Base-by-base conservation (phyloP, 2,888 invertebrate genomes). In the Caenorhabditis japonica region DNA sequence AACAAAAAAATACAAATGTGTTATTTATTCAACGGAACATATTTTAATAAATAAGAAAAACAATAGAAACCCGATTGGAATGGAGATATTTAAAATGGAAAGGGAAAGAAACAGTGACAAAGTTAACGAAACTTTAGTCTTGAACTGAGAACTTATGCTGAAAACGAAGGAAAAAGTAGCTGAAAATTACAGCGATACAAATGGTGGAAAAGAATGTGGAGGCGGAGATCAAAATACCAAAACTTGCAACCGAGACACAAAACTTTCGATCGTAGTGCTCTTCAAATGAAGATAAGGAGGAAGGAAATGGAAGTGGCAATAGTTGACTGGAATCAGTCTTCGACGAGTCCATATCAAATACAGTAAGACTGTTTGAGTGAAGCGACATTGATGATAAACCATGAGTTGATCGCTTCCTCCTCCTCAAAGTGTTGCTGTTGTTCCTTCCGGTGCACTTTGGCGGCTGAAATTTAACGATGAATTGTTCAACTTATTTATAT, bases 141-240 rank as follows among this genome's bases (percentile, higher is more conserved):
- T 61, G 53, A 27, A 61, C 33, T n/a, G 41, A 38, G 17, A 61
- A 44, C 36, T 71, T 71, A 23, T 58, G 71, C 36, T 64, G 51
- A 17, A 64, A 71, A 41, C 77, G 72, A 17, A 81, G 46, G 13
- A 80, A 55, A 33, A 80, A 41, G 43, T 76, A 58, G 23, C 62
- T 68, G 38, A 81, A 52, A 17, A 84, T 44, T 7, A 75, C 52
- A 27, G 71, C 77, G 34, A 76, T 34, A 3, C 81, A 78, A 17
- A 83, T 51, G 2, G 85, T 85, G 47, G 79, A 62, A 7, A 85
- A 72, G 70, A 85, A 85, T 1, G 85, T 85, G 13, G 79, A 73
- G 1, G 82, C 75, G 17, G 84, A 82, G 34, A 85, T 69, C 23
- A 85, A 64, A 17, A 82, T 49, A 4, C 84, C 85, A 43, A 85